phyloP scores from a whole-genome alignment of 2,113 vertebrate genomes.

The Eretmochelys imbricata region DNA sequence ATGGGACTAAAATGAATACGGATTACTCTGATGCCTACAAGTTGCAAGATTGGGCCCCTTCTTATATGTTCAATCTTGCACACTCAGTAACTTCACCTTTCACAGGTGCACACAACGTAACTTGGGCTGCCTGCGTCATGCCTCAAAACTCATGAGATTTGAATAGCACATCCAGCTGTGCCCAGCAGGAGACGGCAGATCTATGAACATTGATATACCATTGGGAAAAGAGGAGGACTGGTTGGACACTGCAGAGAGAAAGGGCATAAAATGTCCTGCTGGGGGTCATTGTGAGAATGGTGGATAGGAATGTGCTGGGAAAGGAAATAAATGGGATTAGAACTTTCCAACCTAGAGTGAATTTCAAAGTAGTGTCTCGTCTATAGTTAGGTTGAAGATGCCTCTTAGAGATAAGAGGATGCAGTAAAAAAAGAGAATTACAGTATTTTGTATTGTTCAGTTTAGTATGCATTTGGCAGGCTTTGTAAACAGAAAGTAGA shows the following conservation, averaged over 20 bases:
- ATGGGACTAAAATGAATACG: background rate
- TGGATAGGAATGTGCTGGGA: background rate
- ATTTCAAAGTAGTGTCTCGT: background rate
- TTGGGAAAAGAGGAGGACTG: background rate
- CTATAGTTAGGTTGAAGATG: background rate
- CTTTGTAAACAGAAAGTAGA: constrained; percentile 19
- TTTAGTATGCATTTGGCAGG: background rate
- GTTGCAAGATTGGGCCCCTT: background rate
- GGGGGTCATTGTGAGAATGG: background rate
- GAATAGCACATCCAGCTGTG: background rate
- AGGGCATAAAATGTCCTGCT: background rate
- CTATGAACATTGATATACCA: background rate
- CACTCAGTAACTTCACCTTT: background rate
- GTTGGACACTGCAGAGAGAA: background rate
- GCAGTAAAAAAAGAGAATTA: background rate
- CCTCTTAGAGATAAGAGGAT: background rate
- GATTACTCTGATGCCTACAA: background rate
- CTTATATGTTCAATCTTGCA: background rate
- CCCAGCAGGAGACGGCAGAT: accelerated
- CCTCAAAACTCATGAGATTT: background rate
- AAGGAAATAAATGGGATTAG: background rate
- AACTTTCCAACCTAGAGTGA: background rate
- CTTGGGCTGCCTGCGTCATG: background rate
- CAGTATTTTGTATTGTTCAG: background rate
- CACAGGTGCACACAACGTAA: background rate